phyloP scores from a whole-genome alignment of 2,113 vertebrate species.

The Lycaon pictus region DNA sequence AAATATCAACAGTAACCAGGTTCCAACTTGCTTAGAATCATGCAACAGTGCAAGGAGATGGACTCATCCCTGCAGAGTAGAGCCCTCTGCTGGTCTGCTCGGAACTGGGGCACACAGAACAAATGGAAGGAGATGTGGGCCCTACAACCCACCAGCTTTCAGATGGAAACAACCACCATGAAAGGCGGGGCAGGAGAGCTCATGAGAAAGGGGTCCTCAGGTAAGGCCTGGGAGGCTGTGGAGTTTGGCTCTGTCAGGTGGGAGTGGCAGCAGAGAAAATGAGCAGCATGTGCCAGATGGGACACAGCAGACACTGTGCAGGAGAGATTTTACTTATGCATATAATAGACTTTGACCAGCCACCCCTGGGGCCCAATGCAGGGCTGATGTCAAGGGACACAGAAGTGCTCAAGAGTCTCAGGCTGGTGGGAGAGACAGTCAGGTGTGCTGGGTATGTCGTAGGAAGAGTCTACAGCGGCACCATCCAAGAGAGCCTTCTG shows the following conservation, averaged over 20 bases:
- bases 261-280: not conserved
- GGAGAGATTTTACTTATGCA: not conserved
- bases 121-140: fast-evolving
- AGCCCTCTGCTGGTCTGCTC: not conserved
- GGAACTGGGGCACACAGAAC: fast-evolving
- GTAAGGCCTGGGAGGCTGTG: fast-evolving
- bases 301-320: not conserved
- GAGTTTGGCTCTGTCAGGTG: not conserved
- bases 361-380: not conserved
- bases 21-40: fast-evolving
- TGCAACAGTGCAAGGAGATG: fast-evolving
- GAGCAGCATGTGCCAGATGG: fast-evolving
- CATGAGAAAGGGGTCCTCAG: not conserved
- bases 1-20: too few relatives aligned
- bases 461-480: fast-evolving
- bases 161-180: not conserved
- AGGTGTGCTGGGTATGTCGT: too few relatives aligned
- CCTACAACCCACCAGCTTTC: too few relatives aligned
- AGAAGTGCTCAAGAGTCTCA: not conserved
- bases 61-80: not conserved
- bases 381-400: fast-evolving
- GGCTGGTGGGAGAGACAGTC: not conserved
- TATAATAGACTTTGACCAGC: not conserved
- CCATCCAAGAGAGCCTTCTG: fast-evolving
- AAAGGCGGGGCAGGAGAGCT: not conserved